A percentile compares a stretch with the other conserved stretches of the same genome.
Evolutionary conservation across 1,140 invertebrate species (phyloP).

Genomic region (Drosophila seguyi): DNA sequence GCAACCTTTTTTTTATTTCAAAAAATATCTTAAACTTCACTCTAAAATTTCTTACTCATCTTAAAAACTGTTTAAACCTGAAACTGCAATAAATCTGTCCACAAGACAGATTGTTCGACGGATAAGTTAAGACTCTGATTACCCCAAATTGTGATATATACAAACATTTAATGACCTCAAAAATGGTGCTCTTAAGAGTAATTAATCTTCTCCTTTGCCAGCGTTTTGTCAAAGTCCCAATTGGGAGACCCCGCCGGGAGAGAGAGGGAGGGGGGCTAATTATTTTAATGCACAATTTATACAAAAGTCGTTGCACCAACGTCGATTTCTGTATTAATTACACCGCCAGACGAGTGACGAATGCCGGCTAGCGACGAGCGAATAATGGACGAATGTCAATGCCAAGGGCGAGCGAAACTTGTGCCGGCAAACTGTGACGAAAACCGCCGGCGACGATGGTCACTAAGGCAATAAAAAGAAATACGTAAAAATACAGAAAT

Average conservation of each 20-base stretch:
- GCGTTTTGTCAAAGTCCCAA: background rate
- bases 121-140: conserved; percentile 15
- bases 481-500: background rate
- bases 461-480: conserved; percentile 45
- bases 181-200: background rate
- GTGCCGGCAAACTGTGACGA: conserved; percentile 55
- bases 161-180: conserved; percentile 11
- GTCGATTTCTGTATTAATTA: conserved; percentile 23
- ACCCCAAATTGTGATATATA: conserved; percentile 1
- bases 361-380: conserved; percentile 2
- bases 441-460: conserved; percentile 17
- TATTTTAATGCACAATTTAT: conserved; percentile 44
- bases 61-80: background rate
- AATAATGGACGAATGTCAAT: conserved; percentile 39
- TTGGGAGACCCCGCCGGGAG: background rate
- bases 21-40: background rate
- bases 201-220: conserved; percentile 17
- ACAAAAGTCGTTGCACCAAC: conserved; percentile 43
- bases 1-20: too few species aligned
- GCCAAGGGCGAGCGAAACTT: conserved; percentile 54
- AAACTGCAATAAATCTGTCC: conserved; percentile 1
- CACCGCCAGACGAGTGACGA: conserved; percentile 8
- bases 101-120: background rate
- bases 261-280: conserved; percentile 5
- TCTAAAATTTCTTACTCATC: background rate